Evolutionary conservation across 2,113 vertebrate genomes (phyloP).

Genomic region (Silurus meridionalis): DNA sequence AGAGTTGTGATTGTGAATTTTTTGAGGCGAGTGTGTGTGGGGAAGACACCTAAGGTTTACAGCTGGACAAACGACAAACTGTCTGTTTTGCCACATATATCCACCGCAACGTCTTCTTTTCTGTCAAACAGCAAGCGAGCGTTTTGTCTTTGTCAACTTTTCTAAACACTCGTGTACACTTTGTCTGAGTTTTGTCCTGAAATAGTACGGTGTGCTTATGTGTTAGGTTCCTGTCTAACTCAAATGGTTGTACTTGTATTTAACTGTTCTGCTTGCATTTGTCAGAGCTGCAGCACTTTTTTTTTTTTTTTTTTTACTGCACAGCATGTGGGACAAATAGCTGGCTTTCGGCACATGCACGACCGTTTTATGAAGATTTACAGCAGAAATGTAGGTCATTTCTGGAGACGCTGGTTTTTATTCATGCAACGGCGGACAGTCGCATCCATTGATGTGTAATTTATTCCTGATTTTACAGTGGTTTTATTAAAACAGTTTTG

Average conservation of each 20-base stretch:
- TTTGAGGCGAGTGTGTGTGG: neutral
- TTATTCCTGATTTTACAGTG: slow-evolving; percentile 65
- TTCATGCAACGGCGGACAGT: slow-evolving; percentile 58
- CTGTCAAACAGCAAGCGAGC: neutral
- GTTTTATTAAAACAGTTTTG: slow-evolving; percentile 62
- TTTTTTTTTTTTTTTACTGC: slow-evolving; percentile 18
- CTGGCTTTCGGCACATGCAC: slow-evolving; percentile 12
- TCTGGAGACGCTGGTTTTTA: slow-evolving; percentile 63
- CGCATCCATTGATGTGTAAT: slow-evolving; percentile 59
- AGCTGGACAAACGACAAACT: slow-evolving; percentile 36
- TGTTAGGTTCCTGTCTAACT: slow-evolving; percentile 15
- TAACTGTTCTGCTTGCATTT: slow-evolving; percentile 8
- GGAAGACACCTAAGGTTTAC: slow-evolving; percentile 11
- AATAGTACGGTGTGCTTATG: slow-evolving; percentile 1
- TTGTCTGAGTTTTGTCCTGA: neutral
- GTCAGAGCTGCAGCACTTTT: neutral
- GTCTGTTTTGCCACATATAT: slow-evolving; percentile 37
- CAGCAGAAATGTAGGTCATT: slow-evolving; percentile 18
- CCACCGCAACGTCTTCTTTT: slow-evolving; percentile 5
- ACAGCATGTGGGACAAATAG: slow-evolving; percentile 26
- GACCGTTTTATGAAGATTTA: slow-evolving; percentile 14
- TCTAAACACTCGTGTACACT: slow-evolving; percentile 22
- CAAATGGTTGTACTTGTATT: neutral
- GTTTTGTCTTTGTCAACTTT: slow-evolving; percentile 1
- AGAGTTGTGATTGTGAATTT: slow-evolving; percentile 16